Base-by-base conservation (phyloP, 2,888 invertebrate species). In the Gonocerus acuteangulatus region DNA sequence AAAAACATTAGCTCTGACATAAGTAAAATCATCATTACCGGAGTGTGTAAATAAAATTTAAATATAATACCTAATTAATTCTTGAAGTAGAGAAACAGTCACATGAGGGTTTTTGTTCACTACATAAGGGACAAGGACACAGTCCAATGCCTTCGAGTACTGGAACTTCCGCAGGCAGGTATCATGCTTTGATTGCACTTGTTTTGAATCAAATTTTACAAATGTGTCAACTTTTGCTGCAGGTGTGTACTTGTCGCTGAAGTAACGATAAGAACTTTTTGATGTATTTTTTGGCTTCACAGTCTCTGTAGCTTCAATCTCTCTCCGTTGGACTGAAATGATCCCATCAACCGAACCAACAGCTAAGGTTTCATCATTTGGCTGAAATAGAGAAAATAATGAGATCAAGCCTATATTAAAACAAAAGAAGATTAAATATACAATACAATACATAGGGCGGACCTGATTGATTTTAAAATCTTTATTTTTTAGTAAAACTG, bases 341-440 rank as follows among this genome's bases (percentile, higher is more conserved):
- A 95, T 79, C 47, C 95, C 95, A 76, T 95, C 93, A 7, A 89
- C 84, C 86, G 95, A 90, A 21, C 96, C 97, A 22, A 88, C 91
- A 6, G 87, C 92, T 65, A 97, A 72, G 0, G 89, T 85, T 71
- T 89, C 86, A 76, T 96, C 92, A 71, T 82, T 78, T 32, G 77
- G 74, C 80, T 82, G 32, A 45, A 54, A 62, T n/a, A 11, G 18
- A 2, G n/a, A n/a, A n/a, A n/a, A n/a, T n/a, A n/a, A n/a, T n/a
- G n/a, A n/a, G n/a, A n/a, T n/a, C n/a, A n/a, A n/a, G n/a, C n/a
- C n/a, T n/a, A n/a, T n/a, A n/a, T n/a, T n/a, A n/a, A n/a, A n/a
- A n/a, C n/a, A n/a, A n/a, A n/a, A n/a, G n/a, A n/a, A n/a, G n/a
- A n/a, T n/a, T n/a, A n/a, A n/a, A n/a, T 16, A 48, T 9, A 48